A percentile compares a stretch with the other conserved stretches of the same genome.
These are phyloP conservation scores for Eupristina koningsbergeri DNA, from an alignment of 1,140 invertebrate species.

Conservation along the genomic window DNA sequence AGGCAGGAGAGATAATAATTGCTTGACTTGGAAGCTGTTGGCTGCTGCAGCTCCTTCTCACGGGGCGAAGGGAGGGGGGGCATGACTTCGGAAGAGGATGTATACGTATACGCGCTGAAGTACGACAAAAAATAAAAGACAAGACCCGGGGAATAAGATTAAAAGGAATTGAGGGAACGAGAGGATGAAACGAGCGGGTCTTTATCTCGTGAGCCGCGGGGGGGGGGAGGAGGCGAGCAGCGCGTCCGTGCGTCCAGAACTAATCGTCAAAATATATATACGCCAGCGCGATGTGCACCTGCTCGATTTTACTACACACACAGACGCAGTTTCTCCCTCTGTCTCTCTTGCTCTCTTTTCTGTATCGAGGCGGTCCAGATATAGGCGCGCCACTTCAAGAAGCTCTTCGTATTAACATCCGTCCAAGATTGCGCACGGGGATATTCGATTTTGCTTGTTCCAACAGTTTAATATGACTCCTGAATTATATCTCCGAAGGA, in stretches of 20 bases:
- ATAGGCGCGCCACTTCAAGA: constrained; percentile 13
- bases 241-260: constrained; percentile 49
- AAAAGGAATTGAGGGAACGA: not conserved
- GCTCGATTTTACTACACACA: constrained; percentile 33
- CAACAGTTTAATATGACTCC: not conserved
- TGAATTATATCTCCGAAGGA: not conserved
- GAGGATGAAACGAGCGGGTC: constrained; percentile 14
- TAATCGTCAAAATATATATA: constrained; percentile 54
- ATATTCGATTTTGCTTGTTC: not conserved
- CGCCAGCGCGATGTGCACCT: constrained; percentile 42
- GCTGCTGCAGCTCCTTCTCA: constrained; percentile 33
- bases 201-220: constrained; percentile 18
- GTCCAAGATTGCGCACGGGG: not conserved
- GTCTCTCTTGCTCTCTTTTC: not conserved
- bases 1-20: constrained; percentile 31
- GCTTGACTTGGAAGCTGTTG: constrained; percentile 37
- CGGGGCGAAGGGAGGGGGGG: not conserved
- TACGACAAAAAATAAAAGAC: constrained; percentile 17
- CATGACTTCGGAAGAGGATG: not conserved
- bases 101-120: not conserved
- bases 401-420: constrained; percentile 12
- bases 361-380: constrained; percentile 18
- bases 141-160: not conserved
- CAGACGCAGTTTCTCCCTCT: not conserved
- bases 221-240: not conserved